Percentiles rank a stretch among this genome's conserved stretches.
Conservation (phyloP, 2,888 invertebrate genomes). For the Elegia similella region DNA sequence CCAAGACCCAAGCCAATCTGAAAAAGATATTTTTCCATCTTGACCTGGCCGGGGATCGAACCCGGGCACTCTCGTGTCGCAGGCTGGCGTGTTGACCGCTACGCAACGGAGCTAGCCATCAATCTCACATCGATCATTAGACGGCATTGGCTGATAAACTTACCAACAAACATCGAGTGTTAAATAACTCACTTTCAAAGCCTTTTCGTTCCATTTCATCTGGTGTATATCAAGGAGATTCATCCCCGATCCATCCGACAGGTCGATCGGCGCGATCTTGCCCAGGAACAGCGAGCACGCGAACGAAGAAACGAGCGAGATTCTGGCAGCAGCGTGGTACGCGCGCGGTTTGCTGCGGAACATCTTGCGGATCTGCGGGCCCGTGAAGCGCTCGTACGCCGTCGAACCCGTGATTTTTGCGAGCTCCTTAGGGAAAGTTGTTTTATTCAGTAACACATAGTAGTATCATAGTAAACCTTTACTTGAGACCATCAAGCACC, state of each 20-base stretch:
- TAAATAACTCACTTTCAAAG: conserved; percentile 79
- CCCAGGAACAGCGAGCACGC: conserved; percentile 93
- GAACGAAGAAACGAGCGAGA: conserved; percentile 97
- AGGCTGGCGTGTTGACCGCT: too few relatives aligned
- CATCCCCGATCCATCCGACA: conserved; percentile 97
- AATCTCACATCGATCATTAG: too few relatives aligned
- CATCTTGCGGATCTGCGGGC: conserved; percentile 95
- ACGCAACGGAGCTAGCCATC: too few relatives aligned
- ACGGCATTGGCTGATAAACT: too few relatives aligned
- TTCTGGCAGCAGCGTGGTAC: conserved; percentile 86
- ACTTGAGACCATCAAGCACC: too few relatives aligned
- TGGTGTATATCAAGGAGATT: conserved; percentile 92
- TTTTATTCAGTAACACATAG: too few relatives aligned
- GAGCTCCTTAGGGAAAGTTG: conserved; percentile 75
- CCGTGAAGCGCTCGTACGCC: conserved; percentile 96
- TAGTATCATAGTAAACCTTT: too few relatives aligned
- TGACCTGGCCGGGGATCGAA: too few relatives aligned
- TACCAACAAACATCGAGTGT: too few relatives aligned
- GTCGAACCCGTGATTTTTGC: conserved; percentile 92
- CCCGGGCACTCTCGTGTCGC: too few relatives aligned
- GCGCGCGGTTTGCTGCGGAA: conserved; percentile 82
- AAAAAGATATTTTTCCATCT: too few relatives aligned
- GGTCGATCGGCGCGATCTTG: conserved; percentile 93
- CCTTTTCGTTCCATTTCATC: conserved; percentile 88
- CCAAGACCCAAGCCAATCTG: too few relatives aligned